Evolutionary conservation across 1,140 invertebrate genomes (phyloP), one percentile per base, ranked within the genome.

Genomic region (Drosophila equinoxialis): DNA sequence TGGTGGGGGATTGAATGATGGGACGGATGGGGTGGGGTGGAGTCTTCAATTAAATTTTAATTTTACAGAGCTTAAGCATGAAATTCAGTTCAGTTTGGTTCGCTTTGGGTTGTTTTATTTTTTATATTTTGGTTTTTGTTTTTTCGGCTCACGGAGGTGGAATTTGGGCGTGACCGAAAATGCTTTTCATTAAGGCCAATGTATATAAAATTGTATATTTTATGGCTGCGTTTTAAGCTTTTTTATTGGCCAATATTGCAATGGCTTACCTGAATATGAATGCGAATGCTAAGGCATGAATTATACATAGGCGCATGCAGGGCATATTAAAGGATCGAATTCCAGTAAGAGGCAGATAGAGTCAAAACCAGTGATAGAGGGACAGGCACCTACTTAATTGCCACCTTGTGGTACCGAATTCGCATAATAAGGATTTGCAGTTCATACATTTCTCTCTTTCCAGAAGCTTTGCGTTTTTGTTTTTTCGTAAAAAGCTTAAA

Each of bases 51-150:
- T 89, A 89, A 90, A 90, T 89, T 81, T 89, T 89, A 89, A 89
- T 89, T 89, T 89, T 89, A 89, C 84, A 89, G 84, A 89, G 84
- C 84, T 89, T 89, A 89, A 89, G 84, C 84, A 89, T 89, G 84
- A 89, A 89, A 87, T 89, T 89, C 73, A 80, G 72, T 51, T 51
- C 45, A 48, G 45, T 48, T 48, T 8, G 45, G 45, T 48, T 48
- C 45, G 14, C n/a, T 48, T 48, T 7, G 45, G 45, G 30, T 30
- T 30, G 6, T 6, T 30, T 30, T 30, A 30, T 30, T 30, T 30
- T 30, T 30, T 30, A 30, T 30, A 30, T 20, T 48, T 11, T 20
- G 17, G 77, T 77, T 71, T 68, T 37, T 20, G 61, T 17, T 48
- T 20, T 39, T 6, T 17, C 41, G 35, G 55, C 63, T 17, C 26